Evolutionary conservation across 1,140 invertebrate genomes (phyloP).

Genomic region (Mamestra configurata): DNA sequence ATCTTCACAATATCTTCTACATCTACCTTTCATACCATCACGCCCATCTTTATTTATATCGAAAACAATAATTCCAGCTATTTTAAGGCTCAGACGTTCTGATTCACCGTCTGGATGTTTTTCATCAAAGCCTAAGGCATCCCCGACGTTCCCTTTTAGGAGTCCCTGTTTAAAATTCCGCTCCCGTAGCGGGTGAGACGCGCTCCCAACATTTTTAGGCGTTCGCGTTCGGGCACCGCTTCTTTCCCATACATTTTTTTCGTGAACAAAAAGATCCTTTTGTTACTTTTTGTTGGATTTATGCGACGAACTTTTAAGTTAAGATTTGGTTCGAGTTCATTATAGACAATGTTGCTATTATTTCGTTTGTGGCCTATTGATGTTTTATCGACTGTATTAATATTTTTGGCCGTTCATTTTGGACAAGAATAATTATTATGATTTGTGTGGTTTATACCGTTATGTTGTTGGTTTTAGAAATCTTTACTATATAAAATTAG

Average conservation of each 20-base stretch:
- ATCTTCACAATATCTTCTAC: not conserved
- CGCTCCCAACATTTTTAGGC: slow-evolving; percentile 78
- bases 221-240: slow-evolving; percentile 71
- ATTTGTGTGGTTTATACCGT: not conserved
- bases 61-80: slow-evolving; percentile 46
- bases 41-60: slow-evolving; percentile 40
- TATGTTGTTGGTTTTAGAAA: not conserved
- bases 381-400: slow-evolving; percentile 12
- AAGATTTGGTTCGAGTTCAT: slow-evolving; percentile 51
- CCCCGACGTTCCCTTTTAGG: slow-evolving; percentile 70
- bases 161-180: slow-evolving; percentile 79
- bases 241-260: slow-evolving; percentile 73
- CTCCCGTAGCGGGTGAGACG: slow-evolving; percentile 68
- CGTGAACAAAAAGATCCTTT: slow-evolving; percentile 56
- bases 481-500: not conserved
- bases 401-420: not conserved
- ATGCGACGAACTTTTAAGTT: slow-evolving; percentile 55
- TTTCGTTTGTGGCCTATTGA: slow-evolving; percentile 18
- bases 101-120: slow-evolving; percentile 58
- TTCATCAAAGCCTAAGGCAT: slow-evolving; percentile 61
- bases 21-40: slow-evolving; percentile 18
- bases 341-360: slow-evolving; percentile 44
- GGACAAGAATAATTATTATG: not conserved
- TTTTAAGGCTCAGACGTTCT: slow-evolving; percentile 47
- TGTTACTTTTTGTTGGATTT: slow-evolving; percentile 67